A percentile compares a stretch with the other conserved stretches of the same genome.
These are phyloP conservation scores for Phasia obesa DNA, from an alignment of 2,888 invertebrate genomes.

Conservation along the genomic window DNA sequence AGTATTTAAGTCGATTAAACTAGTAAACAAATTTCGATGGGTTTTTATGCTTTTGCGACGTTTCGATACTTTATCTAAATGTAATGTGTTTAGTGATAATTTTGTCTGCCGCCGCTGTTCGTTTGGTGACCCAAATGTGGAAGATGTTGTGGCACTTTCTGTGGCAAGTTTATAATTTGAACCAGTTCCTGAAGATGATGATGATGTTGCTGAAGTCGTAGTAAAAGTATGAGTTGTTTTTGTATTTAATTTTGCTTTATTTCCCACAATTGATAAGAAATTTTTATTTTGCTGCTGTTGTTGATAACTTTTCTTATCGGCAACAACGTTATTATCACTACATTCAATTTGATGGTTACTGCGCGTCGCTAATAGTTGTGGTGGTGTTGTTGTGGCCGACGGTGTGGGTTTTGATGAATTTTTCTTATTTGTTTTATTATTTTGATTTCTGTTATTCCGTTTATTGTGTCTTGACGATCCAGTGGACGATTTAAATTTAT, in stretches of 20 bases:
- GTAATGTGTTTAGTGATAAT: constrained; percentile 38
- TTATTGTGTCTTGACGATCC: constrained; percentile 63
- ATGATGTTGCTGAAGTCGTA: constrained; percentile 48
- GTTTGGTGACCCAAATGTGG: constrained; percentile 36
- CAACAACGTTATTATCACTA: constrained; percentile 56
- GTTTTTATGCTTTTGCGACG: constrained; percentile 76
- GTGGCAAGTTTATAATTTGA: constrained; percentile 37
- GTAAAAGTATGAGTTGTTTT: constrained; percentile 48
- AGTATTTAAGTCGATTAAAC: constrained; percentile 47
- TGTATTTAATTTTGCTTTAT: constrained; percentile 72
- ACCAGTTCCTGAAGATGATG: constrained; percentile 63
- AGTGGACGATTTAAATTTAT: constrained; percentile 65
- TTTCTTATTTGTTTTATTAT: constrained; percentile 59
- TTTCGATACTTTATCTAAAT: constrained; percentile 74
- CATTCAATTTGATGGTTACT: constrained; percentile 70
- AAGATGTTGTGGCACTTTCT: constrained; percentile 49
- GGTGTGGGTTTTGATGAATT: constrained; percentile 50
- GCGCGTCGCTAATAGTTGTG: constrained; percentile 35
- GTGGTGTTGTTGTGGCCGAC: constrained; percentile 41
- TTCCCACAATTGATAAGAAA: constrained; percentile 73
- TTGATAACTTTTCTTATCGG: constrained; percentile 70
- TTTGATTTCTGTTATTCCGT: constrained; percentile 64
- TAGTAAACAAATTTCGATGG: constrained; percentile 72
- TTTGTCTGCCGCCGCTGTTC: constrained; percentile 39
- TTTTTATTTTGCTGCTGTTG: constrained; percentile 65